Percentiles rank a stretch among this genome's conserved stretches.
Evolutionary conservation across 2,113 vertebrate genomes (phyloP).

Genomic region (Piaya cayana): DNA sequence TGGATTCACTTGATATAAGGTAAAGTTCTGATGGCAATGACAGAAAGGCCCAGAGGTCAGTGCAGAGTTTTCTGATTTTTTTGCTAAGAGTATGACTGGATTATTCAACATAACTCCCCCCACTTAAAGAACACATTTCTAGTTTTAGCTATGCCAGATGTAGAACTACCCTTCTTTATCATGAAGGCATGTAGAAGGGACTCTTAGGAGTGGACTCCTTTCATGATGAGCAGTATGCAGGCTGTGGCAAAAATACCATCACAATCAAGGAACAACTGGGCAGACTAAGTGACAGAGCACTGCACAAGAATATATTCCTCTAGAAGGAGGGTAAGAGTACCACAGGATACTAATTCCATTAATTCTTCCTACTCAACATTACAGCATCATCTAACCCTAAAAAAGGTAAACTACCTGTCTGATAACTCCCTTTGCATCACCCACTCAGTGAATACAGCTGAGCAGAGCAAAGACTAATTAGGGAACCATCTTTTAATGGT

Average conservation of each 20-base stretch:
- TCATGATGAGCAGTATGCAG: neutral
- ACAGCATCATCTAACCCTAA: neutral
- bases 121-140: neutral
- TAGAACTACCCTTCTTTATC: neutral
- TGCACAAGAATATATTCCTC: neutral
- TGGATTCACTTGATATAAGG: conserved; percentile 73
- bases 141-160: neutral
- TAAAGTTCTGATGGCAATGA: conserved; percentile 52
- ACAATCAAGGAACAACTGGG: neutral
- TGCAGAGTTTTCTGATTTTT: neutral
- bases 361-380: neutral
- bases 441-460: neutral
- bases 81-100: neutral
- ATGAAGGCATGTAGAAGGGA: neutral
- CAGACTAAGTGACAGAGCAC: neutral
- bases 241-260: neutral
- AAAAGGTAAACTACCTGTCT: neutral
- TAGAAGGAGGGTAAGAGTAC: neutral
- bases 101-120: neutral
- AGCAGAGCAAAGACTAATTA: neutral
- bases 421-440: neutral
- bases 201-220: neutral
- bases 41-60: neutral
- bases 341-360: fast-evolving
- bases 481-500: neutral